phyloP scores from a whole-genome alignment of 2,888 invertebrate genomes.

The Tethea ocularis region DNA sequence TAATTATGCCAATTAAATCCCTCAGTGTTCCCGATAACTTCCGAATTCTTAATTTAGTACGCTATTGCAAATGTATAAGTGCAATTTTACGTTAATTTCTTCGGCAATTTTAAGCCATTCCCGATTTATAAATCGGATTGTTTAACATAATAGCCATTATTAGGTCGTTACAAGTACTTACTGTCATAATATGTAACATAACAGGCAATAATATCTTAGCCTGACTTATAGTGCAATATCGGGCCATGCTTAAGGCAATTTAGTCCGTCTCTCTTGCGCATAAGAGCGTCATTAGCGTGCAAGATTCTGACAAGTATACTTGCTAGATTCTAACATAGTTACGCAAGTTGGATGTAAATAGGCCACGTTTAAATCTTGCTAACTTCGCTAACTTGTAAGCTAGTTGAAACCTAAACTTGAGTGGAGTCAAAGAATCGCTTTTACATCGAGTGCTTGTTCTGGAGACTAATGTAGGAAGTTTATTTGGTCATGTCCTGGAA shows the following conservation, averaged over 20 bases:
- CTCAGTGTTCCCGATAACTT: not conserved
- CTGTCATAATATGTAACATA: not conserved
- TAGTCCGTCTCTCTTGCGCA: not conserved
- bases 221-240: not conserved
- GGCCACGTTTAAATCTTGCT: slow-evolving; percentile 16
- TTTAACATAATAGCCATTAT: not conserved
- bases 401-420: slow-evolving; percentile 5
- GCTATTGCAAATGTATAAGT: not conserved
- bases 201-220: not conserved
- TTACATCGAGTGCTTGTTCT: not conserved
- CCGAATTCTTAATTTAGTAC: not conserved
- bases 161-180: not conserved
- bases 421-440: slow-evolving; percentile 4
- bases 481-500: not conserved
- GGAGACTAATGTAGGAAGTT: not conserved
- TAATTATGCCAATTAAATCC: not conserved
- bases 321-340: not conserved
- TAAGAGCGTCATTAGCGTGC: not conserved
- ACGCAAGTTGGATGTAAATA: not conserved
- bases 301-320: slow-evolving; percentile 1
- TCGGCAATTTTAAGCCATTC: not conserved
- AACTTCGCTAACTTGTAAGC: slow-evolving; percentile 13
- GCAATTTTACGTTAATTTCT: not conserved
- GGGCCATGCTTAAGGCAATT: not conserved
- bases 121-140: not conserved